Evolutionary conservation across 64 coral and sea anemone species (phyloP), one percentile per base, ranked within the genome.

Genomic region (Platygyra sinensis): DNA sequence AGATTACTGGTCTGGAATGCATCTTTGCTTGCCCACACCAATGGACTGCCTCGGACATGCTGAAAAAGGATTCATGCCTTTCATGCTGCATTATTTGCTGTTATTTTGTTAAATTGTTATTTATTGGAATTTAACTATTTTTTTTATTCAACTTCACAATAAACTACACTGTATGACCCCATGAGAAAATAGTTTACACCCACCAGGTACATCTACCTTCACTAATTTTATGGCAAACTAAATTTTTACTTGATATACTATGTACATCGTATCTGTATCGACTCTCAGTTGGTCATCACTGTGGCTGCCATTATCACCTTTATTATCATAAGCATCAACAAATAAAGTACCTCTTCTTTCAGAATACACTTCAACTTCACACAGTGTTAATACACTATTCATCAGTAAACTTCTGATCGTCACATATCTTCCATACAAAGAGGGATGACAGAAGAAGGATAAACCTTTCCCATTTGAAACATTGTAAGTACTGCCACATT

Each of bases 361-460:
- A 22, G 74, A 76, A 76, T 76, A 76, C 30, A 76, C 74, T 49
- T 76, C 74, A 19, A 76, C 36, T 46, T 76, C 74, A 49, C 74
- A 76, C 4, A 76, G 2, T 20, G 18, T 76, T 1, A 76, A 16
- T 24, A 1, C 3, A 1, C 2, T 0, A 5, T 19, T 6, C 7
- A 18, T 49, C 22, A 39, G 15, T 39, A 22, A 50, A 9, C 20
- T 76, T 76, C 74, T 36, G 19, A 76, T 76, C 17, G 74, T 76
- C 18, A 76, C 74, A 49, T 76, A 76, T 76, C 38, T 76, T 49
- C 74, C 74, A 24, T 46, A 49, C 38, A 76, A 20, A 76, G 18
- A 10, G 5, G 74, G 74, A 9, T 36, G 74, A 49, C 74, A 76
- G 74, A 76, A 76, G 38, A 76, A 76, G 14, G 74, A 76, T 39